These are phyloP conservation scores for Phycodurus eques DNA, from an alignment of 2,113 vertebrate species.

Conservation along the genomic window DNA sequence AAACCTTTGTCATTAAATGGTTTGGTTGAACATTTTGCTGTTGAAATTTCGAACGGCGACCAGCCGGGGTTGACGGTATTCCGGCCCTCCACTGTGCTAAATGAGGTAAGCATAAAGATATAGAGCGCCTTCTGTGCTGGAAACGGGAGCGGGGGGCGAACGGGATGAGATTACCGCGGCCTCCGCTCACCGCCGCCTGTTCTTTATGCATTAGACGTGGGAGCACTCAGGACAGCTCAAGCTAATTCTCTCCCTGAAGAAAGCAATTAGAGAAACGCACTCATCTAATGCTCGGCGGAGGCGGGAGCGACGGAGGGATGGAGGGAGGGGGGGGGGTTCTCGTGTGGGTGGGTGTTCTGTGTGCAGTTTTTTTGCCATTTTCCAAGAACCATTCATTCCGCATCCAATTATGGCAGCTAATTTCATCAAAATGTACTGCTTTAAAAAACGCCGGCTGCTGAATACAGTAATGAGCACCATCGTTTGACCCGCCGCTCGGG, in stretches of 20 bases:
- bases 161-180: conserved; percentile 29
- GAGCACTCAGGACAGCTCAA: conserved; percentile 65
- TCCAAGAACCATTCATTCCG: conserved; percentile 48
- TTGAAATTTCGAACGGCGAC: too few species aligned
- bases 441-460: conserved; percentile 54
- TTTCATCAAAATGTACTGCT: conserved; percentile 60
- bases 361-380: conserved; percentile 18
- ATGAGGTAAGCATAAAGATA: conserved; percentile 48
- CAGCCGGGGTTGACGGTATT: too few species aligned
- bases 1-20: too few species aligned
- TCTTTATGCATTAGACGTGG: conserved; percentile 64
- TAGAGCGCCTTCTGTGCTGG: background rate
- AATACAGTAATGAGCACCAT: conserved; percentile 53
- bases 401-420: conserved; percentile 58
- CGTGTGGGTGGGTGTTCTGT: conserved; percentile 6
- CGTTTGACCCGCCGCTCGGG: conserved; percentile 37
- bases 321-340: background rate
- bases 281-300: conserved; percentile 59
- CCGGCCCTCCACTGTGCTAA: background rate
- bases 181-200: conserved; percentile 45
- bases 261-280: conserved; percentile 70
- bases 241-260: conserved; percentile 74
- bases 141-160: background rate
- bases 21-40: too few species aligned
- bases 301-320: conserved; percentile 7